These are phyloP conservation scores for Sipha maydis DNA, from an alignment of 2,888 invertebrate genomes.

Conservation along the genomic window DNA sequence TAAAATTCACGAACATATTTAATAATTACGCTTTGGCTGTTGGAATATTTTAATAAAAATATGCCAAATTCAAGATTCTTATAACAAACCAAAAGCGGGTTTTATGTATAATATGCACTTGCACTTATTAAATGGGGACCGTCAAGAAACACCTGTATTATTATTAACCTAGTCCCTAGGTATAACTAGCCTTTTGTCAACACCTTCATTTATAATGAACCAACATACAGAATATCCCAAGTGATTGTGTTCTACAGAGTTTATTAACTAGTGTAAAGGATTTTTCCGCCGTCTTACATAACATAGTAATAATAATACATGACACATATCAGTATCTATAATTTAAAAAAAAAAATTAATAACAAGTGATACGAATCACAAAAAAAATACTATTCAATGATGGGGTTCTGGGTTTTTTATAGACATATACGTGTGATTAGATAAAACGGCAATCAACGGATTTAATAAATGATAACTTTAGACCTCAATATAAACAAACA, in stretches of 20 bases:
- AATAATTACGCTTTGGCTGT: background rate
- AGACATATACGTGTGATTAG: conserved; percentile 21
- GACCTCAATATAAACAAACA: background rate
- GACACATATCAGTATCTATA: background rate
- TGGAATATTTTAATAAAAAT: background rate
- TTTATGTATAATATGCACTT: background rate
- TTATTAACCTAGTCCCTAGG: background rate
- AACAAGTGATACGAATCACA: background rate
- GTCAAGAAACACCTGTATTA: conserved; percentile 10
- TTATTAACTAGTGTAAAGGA: background rate
- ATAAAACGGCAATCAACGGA: conserved; percentile 25
- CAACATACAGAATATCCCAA: background rate
- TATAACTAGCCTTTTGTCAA: conserved; percentile 4
- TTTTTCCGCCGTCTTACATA: background rate
- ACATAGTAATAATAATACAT: background rate
- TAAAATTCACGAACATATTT: background rate
- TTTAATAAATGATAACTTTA: background rate
- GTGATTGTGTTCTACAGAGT: background rate
- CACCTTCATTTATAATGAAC: background rate
- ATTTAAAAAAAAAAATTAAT: background rate
- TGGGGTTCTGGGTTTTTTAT: background rate
- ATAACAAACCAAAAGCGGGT: background rate
- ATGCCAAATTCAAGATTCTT: background rate
- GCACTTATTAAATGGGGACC: background rate
- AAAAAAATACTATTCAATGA: conserved; percentile 3